These are phyloP conservation scores for Sebastolobus alascanus DNA, from an alignment of 2,797 vertebrate genomes.

Conservation along the genomic window DNA sequence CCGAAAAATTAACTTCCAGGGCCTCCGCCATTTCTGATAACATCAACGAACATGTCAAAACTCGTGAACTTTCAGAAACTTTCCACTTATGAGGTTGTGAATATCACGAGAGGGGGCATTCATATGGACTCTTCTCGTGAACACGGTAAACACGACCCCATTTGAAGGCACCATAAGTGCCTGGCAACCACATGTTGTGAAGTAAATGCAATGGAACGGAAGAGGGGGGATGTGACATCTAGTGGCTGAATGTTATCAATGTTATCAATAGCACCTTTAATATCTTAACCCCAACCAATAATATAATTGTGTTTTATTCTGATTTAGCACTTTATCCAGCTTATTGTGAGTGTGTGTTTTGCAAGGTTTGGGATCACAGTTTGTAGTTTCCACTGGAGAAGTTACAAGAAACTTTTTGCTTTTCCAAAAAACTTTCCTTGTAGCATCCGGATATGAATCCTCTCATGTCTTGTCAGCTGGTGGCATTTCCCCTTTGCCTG, in stretches of 20 bases:
- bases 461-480: slow-evolving; percentile 63
- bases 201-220: too few relatives aligned
- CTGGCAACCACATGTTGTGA: too few relatives aligned
- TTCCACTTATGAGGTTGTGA: too few relatives aligned
- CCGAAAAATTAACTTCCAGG: too few relatives aligned
- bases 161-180: too few relatives aligned
- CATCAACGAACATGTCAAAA: too few relatives aligned
- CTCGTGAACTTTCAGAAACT: too few relatives aligned
- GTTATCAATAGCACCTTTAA: neutral
- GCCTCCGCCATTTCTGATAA: too few relatives aligned
- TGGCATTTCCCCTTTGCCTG: slow-evolving; percentile 66
- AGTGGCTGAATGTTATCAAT: neutral
- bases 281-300: neutral
- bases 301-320: neutral
- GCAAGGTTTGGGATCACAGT: neutral
- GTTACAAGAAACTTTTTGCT: neutral
- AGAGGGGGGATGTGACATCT: too few relatives aligned
- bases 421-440: slow-evolving; percentile 12
- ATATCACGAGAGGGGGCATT: too few relatives aligned
- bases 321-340: neutral
- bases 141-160: too few relatives aligned
- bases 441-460: slow-evolving; percentile 59
- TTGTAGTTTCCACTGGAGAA: slow-evolving; percentile 17
- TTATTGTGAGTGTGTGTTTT: neutral
- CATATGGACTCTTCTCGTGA: too few relatives aligned